phyloP scores from a whole-genome alignment of 1,140 invertebrate species.

The Venustaconcha ellipsiformis region DNA sequence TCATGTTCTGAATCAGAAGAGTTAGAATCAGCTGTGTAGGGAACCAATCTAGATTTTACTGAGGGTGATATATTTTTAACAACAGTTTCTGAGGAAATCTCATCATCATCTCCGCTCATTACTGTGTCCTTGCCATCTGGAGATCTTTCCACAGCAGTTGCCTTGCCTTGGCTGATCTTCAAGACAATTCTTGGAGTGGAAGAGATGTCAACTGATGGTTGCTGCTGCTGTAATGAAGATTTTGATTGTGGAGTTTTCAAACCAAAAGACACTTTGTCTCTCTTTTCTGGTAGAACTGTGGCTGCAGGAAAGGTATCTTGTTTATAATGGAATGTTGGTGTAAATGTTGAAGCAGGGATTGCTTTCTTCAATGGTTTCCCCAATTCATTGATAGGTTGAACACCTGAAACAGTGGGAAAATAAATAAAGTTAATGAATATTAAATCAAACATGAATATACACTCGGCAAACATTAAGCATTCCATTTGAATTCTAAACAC shows the following conservation, averaged over 20 bases:
- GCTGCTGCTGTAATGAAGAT: too few species aligned
- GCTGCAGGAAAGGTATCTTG: conserved; percentile 6
- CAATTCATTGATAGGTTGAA: conserved; percentile 29
- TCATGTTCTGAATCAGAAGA: conserved; percentile 54
- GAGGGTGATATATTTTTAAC: conserved; percentile 1
- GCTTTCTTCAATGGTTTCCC: conserved; percentile 9
- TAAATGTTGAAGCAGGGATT: conserved; percentile 2
- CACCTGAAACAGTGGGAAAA: too few species aligned
- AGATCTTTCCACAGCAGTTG: conserved; percentile 55
- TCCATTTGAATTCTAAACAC: too few species aligned
- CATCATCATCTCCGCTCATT: conserved; percentile 24
- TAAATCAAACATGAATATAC: too few species aligned
- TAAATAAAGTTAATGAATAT: too few species aligned
- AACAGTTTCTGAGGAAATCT: conserved; percentile 9
- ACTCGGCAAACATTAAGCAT: too few species aligned
- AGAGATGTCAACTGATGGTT: neutral
- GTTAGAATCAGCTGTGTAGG: conserved; percentile 64
- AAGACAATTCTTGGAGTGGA: conserved; percentile 62
- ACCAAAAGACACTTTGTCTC: conserved; percentile 59
- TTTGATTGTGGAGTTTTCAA: conserved; percentile 25
- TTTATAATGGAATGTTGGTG: conserved; percentile 15
- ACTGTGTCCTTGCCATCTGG: conserved; percentile 54
- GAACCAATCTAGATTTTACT: conserved; percentile 54
- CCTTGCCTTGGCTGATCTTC: conserved; percentile 67
- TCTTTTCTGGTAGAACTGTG: conserved; percentile 42